These are phyloP conservation scores for Eleutherodactylus coqui DNA, from an alignment of 2,797 vertebrate genomes.

Conservation along the genomic window DNA sequence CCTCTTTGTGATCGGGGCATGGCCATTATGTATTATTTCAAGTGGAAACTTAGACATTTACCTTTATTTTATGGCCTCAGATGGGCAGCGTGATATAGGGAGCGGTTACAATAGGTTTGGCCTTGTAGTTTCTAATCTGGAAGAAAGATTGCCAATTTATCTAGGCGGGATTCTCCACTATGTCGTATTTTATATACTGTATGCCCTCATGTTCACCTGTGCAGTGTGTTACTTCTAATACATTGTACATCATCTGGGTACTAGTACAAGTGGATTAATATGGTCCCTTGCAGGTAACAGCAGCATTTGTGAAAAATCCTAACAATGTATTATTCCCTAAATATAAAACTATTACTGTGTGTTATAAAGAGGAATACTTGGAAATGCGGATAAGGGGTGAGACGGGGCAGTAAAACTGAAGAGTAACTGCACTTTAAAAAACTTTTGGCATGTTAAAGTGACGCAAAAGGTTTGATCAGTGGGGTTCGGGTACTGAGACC, in stretches of 20 bases:
- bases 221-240: neutral
- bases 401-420: neutral
- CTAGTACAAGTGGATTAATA: neutral
- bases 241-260: neutral
- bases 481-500: no score
- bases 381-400: neutral
- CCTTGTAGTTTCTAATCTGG: slow-evolving; percentile 37
- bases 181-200: slow-evolving; percentile 14
- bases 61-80: slow-evolving; percentile 29
- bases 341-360: no score
- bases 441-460: no score
- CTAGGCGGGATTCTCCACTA: neutral
- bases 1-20: slow-evolving; percentile 10
- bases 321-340: neutral
- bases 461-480: no score
- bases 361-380: neutral
- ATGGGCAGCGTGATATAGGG: slow-evolving; percentile 24
- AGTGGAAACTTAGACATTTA: slow-evolving; percentile 5
- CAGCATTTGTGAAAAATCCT: neutral
- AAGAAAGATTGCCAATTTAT: slow-evolving; percentile 38
- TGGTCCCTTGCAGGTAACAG: neutral
- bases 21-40: slow-evolving; percentile 26
- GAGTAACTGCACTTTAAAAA: no score
- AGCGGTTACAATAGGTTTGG: slow-evolving; percentile 26
- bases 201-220: slow-evolving; percentile 16